Percentiles rank a stretch among this genome's conserved stretches.
Evolutionary conservation across 2,888 invertebrate species (phyloP).

Genomic region (Sabatieria punctata): DNA sequence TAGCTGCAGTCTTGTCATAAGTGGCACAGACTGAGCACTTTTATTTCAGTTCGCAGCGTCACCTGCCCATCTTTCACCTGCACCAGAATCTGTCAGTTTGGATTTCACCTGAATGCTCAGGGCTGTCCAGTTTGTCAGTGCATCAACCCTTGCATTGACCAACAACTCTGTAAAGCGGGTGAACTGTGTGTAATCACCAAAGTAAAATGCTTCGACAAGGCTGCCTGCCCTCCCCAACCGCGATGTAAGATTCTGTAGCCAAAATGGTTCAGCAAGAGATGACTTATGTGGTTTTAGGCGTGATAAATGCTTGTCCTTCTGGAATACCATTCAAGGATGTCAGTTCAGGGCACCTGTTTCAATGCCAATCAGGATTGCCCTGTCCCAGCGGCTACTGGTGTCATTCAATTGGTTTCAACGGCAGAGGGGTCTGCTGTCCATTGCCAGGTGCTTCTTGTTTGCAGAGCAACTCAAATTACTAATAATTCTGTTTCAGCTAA

Average conservation of each 20-base stretch:
- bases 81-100: neutral
- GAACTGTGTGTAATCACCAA: slow-evolving; percentile 18
- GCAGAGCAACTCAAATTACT: too few relatives aligned
- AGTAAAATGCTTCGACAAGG: slow-evolving; percentile 18
- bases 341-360: slow-evolving; percentile 39
- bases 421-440: slow-evolving; percentile 20
- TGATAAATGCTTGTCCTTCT: slow-evolving; percentile 48
- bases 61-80: neutral
- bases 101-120: too few relatives aligned
- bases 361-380: slow-evolving; percentile 51
- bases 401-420: slow-evolving; percentile 17
- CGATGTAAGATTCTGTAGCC: slow-evolving; percentile 16
- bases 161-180: slow-evolving; percentile 11
- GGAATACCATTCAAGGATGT: slow-evolving; percentile 46
- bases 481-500: neutral
- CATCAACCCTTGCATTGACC: neutral
- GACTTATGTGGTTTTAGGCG: slow-evolving; percentile 16
- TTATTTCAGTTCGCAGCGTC: neutral
- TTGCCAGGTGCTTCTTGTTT: slow-evolving; percentile 11
- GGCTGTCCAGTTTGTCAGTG: neutral
- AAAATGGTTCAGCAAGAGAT: neutral
- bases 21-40: too few relatives aligned
- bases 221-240: slow-evolving; percentile 20
- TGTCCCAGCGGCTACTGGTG: slow-evolving; percentile 23
- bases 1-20: too few relatives aligned